Percentiles rank a stretch among this genome's conserved stretches.
phyloP scores from a whole-genome alignment of 2,888 invertebrate genomes.

The Tachina fera region DNA sequence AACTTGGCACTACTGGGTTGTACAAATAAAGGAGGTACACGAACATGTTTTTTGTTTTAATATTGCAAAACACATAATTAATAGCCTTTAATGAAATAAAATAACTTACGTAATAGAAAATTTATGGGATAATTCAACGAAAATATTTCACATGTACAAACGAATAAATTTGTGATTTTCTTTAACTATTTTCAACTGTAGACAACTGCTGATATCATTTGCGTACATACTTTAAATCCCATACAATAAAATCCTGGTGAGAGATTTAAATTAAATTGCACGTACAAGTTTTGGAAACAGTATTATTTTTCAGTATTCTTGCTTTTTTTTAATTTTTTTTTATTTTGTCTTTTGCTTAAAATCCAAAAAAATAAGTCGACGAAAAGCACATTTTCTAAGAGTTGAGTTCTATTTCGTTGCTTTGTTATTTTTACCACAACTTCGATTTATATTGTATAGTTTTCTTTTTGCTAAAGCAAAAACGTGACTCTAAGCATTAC shows the following conservation, averaged over 20 bases:
- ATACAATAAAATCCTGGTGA: constrained; percentile 34
- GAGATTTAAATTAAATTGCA: constrained; percentile 58
- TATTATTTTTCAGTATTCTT: constrained; percentile 41
- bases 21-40: not conserved
- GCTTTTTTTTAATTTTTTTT: not conserved
- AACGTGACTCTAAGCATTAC: constrained; percentile 56
- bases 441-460: constrained; percentile 32
- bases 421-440: constrained; percentile 9
- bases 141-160: too few relatives aligned
- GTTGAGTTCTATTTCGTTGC: constrained; percentile 45
- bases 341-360: constrained; percentile 21
- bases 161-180: not conserved
- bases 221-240: constrained; percentile 5
- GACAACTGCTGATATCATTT: not conserved
- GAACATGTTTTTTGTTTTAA: not conserved
- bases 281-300: constrained; percentile 50
- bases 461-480: constrained; percentile 40
- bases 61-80: too few relatives aligned
- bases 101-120: too few relatives aligned
- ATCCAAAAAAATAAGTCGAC: constrained; percentile 52
- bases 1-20: not conserved
- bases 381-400: constrained; percentile 58
- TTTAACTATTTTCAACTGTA: not conserved
- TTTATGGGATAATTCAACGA: too few relatives aligned
- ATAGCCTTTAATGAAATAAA: too few relatives aligned